Base-by-base conservation (phyloP, 2,888 invertebrate species). In the Pristionchus arcanus region DNA sequence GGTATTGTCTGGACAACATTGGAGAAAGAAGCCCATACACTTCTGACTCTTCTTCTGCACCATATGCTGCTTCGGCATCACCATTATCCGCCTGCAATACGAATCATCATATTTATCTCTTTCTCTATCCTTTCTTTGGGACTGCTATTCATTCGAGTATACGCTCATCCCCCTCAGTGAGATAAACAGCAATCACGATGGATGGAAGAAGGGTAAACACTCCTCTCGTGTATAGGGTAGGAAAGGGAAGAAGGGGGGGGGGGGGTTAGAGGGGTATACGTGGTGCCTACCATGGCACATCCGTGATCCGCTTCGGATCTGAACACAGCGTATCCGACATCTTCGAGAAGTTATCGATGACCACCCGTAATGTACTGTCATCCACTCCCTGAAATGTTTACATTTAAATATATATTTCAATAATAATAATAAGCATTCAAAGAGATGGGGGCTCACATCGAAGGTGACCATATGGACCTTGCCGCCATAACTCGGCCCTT, bases 1-100 rank as follows among this genome's bases (percentile, higher is more conserved):
- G 92, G 98, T 98, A 85, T 90, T 91, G 95, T 99, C 98, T 19
- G 98, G 98, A 95, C 99, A 99, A 95, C 99, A 99, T 96, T 98
- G 98, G 66, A 98, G 96, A 94, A 96, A 96, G 94, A 96, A 96
- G 25, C 96, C 96, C 86, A 96, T 95, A 90, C 95, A 95, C 90
- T 95, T 95, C 88, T 95, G 95, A n/a, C 94, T 93, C 90, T 95
- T 95, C 90, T 95, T 95, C 91, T 94, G 94, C 25, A 95, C 95
- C 90, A 95, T 94, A 90, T 95, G 95, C 91, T 95, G 95, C 74
- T 95, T 93, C 21, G 95, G 95, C 95, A 95, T 95, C 63, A 95
- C 94, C 95, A 95, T 95, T n/a, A 95, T 95, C 87, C 95, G 93
- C 94, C 94, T 94, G 84, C 63, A 93, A 89, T 34, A 31, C 74